phyloP scores from a whole-genome alignment of 2,113 vertebrate genomes.

The Pelmatolapia mariae region DNA sequence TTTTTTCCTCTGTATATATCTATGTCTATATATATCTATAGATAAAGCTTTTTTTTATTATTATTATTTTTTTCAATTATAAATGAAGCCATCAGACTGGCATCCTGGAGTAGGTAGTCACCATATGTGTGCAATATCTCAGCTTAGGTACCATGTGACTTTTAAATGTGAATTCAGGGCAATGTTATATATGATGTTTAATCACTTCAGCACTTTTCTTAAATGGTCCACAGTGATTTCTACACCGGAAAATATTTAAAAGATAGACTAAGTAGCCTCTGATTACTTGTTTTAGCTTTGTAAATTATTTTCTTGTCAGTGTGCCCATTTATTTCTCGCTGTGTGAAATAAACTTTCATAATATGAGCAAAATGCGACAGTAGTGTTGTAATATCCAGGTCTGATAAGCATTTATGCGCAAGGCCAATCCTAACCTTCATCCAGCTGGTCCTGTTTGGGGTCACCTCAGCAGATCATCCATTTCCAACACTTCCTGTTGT shows the following conservation, averaged over 20 bases:
- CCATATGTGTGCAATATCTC: background rate
- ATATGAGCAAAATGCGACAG: background rate
- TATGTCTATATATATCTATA: background rate
- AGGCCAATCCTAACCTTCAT: background rate
- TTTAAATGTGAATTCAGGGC: background rate
- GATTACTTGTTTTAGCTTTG: background rate
- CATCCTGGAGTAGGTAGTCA: background rate
- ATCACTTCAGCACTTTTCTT: constrained; percentile 17
- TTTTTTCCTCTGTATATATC: background rate
- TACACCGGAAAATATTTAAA: background rate
- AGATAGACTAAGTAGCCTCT: background rate
- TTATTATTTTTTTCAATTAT: background rate
- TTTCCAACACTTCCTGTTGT: background rate
- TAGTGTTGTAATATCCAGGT: background rate
- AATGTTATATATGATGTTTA: background rate
- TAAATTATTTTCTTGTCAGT: background rate
- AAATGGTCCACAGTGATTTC: background rate
- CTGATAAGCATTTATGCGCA: background rate
- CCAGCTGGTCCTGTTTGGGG: background rate
- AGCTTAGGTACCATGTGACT: background rate
- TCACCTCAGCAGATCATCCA: background rate
- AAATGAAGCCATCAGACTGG: background rate
- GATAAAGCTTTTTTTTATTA: background rate
- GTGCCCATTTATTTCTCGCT: background rate
- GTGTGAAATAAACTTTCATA: constrained; percentile 20